Base-by-base conservation (phyloP, 2,797 vertebrate genomes). In the Passerculus sandwichensis region DNA sequence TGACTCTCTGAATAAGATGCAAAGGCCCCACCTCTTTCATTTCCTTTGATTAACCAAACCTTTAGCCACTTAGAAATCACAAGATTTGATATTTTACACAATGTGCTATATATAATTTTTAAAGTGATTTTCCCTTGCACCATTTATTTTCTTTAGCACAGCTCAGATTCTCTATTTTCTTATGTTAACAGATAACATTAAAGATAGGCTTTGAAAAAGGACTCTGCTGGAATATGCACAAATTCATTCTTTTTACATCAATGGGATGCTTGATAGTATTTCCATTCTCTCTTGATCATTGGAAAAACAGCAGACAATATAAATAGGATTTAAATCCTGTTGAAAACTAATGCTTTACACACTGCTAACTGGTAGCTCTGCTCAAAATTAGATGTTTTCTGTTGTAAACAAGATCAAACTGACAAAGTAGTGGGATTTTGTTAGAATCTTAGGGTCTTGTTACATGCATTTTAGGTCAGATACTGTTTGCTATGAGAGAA, bases 381-480 rank as follows among this genome's bases (percentile, higher is more conserved):
- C 90, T 97, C 96, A 97, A 97, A 97, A 96, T 94, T 93, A 93
- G 93, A 88, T 96, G 88, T 85, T 97, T 97, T 98, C 94, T 96
- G 74, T 94, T 97, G 96, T 97, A 98, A 98, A 98, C 97, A 98
- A 98, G 97, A 98, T 98, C 98, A 98, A 97, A 97, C 91, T 88
- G 92, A 97, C 96, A 98, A 98, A 97, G 92, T 96, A 97, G 93
- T 93, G 94, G 96, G 97, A 97, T 98, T 96, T 97, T 98, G 96
- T 96, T 97, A 97, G 98, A 98, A 98, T 97, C 96, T 96, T 96
- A 95, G 96, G 95, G 97, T 98, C 98, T 98, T 98, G 97, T 98
- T 99, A 98, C 98, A 97, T 96, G 97, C 97, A 96, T 97, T 98
- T 98, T 97, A 98, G 98, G 97, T 98, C 97, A 98, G 98, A 98